Percentiles rank a stretch among this genome's conserved stretches.
phyloP scores from a whole-genome alignment of 2,797 vertebrate species.

The Sebastes trivittatus region DNA sequence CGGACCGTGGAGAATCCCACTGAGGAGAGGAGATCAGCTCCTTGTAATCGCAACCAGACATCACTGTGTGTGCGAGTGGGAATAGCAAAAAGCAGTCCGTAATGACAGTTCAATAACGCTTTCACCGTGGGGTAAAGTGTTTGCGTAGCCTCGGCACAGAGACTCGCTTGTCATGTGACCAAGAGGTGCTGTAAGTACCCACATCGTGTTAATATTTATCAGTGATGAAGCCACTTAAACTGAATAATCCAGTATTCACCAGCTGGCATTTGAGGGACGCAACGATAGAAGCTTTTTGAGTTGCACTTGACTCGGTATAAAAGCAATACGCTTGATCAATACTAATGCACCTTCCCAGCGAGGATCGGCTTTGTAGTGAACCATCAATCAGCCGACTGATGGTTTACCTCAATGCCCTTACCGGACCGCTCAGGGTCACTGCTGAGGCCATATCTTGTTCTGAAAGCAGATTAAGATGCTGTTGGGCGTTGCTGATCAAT shows the following conservation, averaged over 20 bases:
- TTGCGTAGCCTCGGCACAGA: background rate
- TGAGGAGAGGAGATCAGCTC: conserved; percentile 60
- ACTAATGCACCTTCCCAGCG: conserved; percentile 54
- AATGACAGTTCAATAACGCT: background rate
- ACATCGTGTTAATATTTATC: background rate
- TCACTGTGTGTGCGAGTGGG: background rate
- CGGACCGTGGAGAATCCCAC: conserved; percentile 68
- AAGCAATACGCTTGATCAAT: conserved; percentile 53
- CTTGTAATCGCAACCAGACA: conserved; percentile 68
- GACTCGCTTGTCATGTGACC: background rate
- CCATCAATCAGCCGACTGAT: conserved; percentile 32
- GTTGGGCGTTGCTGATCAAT: conserved; percentile 13
- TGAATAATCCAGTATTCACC: background rate
- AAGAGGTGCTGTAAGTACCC: background rate
- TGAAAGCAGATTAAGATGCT: conserved; percentile 27
- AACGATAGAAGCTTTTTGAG: background rate
- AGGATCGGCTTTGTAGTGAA: background rate
- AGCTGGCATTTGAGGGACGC: background rate
- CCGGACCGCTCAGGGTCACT: conserved; percentile 28
- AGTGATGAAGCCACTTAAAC: background rate
- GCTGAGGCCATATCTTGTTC: background rate
- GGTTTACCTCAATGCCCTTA: conserved; percentile 10
- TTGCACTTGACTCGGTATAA: background rate
- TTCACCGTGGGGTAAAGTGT: background rate
- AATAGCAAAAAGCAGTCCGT: background rate